Conservation (phyloP, 2,888 invertebrate species). For the Alentia gelatinosa region DNA sequence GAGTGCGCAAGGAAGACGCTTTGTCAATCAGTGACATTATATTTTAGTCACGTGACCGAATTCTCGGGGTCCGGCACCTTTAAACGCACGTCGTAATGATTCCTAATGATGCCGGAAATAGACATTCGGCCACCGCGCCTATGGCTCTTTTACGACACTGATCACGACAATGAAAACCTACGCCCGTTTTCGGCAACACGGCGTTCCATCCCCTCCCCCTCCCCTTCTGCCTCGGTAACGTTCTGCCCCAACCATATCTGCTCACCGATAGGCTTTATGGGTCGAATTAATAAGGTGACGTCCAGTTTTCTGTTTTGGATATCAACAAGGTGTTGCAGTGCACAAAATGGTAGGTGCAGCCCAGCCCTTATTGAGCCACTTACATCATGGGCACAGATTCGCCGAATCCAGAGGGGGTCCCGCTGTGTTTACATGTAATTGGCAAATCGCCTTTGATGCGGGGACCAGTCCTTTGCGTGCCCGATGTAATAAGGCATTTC, state of each 20-base stretch:
- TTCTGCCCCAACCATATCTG: neutral
- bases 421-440: neutral
- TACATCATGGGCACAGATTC: neutral
- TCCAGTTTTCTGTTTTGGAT: neutral
- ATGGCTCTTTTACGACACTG: neutral
- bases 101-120: neutral
- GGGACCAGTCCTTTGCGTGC: neutral
- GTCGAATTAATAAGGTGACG: neutral
- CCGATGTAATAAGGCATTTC: slow-evolving; percentile 1
- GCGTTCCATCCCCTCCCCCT: neutral
- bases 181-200: slow-evolving; percentile 3
- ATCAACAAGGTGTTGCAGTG: too few species aligned
- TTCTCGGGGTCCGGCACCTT: neutral
- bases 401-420: neutral
- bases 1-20: neutral
- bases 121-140: neutral
- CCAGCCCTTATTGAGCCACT: neutral
- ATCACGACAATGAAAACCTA: neutral
- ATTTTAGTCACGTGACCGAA: neutral
- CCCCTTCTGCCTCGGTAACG: neutral
- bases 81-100: neutral
- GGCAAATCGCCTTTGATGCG: neutral
- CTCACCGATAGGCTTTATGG: neutral
- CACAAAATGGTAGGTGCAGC: neutral
- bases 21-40: neutral